Base-by-base conservation (phyloP, 2,888 invertebrate species). In the Erannis defoliaria region DNA sequence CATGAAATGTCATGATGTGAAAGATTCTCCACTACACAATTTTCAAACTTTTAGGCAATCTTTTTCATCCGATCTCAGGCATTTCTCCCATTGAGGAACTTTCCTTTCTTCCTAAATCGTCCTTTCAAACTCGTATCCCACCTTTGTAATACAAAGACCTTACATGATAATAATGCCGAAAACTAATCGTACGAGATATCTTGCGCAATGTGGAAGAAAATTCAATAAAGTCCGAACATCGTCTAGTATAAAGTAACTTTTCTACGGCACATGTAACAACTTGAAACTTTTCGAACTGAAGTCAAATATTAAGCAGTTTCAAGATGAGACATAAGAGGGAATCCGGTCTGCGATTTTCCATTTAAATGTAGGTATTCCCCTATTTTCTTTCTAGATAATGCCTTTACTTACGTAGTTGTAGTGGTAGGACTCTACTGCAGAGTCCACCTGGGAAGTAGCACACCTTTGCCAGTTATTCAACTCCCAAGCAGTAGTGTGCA, bases 191-290 rank as follows among this genome's bases (percentile, higher is more conserved):
- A 51, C 26, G 16, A 38, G 10, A 5, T 9, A 51, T 35, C 51
- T 57, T 46, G 48, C 58, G 66, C 60, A 66, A 72, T 58, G 55
- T 45, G 14, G 49, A 60, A 56, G 66, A 63, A 71, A 72, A 75
- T 74, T 62, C 71, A 76, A 78, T 78, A 49, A 35, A 49, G 14
- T 21, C 21, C 23, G 35, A 8, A 75, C 26, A 16, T 29, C 23
- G 43, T 43, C 23, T 23, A n/a, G 6, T 18, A n/a, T n/a, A 26
- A 26, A 29, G 26, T 9, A 45, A 26, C 29, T 45, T 29, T 19
- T 16, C 43, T 23, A 6, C 23, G 16, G n/a, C 23, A 43, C 42
- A 16, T 26, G 45, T 26, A 45, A 23, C n/a, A 23, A 42, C n/a
- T 21, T n/a, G 21, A 21, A 42, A 21, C 40, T 12, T 42, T 10